A percentile compares a stretch with the other conserved stretches of the same genome.
Evolutionary conservation across 2,113 vertebrate species (phyloP).

Genomic region (Globicephala melas): DNA sequence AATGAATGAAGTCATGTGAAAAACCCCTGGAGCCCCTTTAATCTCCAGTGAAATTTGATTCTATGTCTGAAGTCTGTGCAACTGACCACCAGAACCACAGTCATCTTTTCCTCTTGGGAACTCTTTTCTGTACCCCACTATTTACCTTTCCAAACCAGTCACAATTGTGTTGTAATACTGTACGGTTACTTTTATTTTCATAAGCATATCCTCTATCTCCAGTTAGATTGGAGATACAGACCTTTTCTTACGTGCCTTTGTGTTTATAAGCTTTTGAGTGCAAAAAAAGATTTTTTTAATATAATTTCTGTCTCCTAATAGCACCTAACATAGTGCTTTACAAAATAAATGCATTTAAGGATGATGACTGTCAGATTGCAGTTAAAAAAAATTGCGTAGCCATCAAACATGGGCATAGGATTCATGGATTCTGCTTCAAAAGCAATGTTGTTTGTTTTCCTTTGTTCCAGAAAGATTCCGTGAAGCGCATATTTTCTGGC

Average conservation of each 20-base stretch:
- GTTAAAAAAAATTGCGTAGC: background rate
- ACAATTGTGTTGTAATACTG: background rate
- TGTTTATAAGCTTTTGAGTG: background rate
- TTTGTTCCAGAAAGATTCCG: slow-evolving; percentile 69
- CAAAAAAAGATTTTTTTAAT: background rate
- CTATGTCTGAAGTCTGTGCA: background rate
- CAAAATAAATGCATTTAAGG: background rate
- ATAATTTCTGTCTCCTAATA: background rate
- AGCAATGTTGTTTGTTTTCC: slow-evolving; percentile 23
- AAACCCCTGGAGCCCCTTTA: background rate
- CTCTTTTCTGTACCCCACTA: background rate
- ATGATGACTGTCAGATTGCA: background rate
- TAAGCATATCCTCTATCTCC: background rate
- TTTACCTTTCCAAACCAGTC: background rate
- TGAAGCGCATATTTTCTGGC: slow-evolving; percentile 91
- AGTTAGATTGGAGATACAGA: background rate
- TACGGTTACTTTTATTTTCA: background rate
- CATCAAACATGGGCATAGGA: background rate
- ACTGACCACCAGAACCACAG: background rate
- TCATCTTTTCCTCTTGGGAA: background rate
- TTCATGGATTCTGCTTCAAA: background rate
- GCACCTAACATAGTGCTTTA: background rate
- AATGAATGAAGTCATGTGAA: background rate
- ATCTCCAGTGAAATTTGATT: background rate
- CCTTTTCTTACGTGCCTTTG: background rate